These are phyloP conservation scores for Lapara coniferarum DNA, from an alignment of 2,888 invertebrate species.

Conservation along the genomic window DNA sequence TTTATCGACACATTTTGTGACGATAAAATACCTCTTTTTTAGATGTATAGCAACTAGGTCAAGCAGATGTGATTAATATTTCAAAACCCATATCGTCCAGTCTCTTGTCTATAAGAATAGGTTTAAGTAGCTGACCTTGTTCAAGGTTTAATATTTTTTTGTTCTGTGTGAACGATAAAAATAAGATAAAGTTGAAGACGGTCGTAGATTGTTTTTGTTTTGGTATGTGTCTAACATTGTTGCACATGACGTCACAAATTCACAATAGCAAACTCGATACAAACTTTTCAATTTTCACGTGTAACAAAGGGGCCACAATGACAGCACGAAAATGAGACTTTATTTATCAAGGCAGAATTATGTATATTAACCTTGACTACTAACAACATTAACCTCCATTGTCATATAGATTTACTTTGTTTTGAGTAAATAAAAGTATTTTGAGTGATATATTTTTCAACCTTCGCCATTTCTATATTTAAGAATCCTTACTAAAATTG, in stretches of 20 bases:
- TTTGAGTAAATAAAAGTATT: too few relatives aligned
- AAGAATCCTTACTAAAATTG: too few relatives aligned
- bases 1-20: too few relatives aligned
- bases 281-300: background rate
- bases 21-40: too few relatives aligned
- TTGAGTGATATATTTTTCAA: too few relatives aligned
- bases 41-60: too few relatives aligned
- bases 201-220: background rate
- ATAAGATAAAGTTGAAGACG: background rate
- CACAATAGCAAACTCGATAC: background rate
- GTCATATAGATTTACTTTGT: too few relatives aligned
- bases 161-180: background rate
- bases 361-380: too few relatives aligned
- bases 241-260: too few relatives aligned
- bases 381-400: too few relatives aligned
- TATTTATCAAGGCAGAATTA: slow-evolving; percentile 3
- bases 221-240: background rate
- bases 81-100: background rate
- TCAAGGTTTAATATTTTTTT: background rate
- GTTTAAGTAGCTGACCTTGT: background rate
- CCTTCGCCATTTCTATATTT: too few relatives aligned
- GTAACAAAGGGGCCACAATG: background rate
- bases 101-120: background rate
- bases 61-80: background rate
- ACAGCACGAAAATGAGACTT: background rate